Percentiles rank a stretch among this genome's conserved stretches.
Conservation (phyloP, 2,888 invertebrate genomes). For the Lithophane semibrunnea region DNA sequence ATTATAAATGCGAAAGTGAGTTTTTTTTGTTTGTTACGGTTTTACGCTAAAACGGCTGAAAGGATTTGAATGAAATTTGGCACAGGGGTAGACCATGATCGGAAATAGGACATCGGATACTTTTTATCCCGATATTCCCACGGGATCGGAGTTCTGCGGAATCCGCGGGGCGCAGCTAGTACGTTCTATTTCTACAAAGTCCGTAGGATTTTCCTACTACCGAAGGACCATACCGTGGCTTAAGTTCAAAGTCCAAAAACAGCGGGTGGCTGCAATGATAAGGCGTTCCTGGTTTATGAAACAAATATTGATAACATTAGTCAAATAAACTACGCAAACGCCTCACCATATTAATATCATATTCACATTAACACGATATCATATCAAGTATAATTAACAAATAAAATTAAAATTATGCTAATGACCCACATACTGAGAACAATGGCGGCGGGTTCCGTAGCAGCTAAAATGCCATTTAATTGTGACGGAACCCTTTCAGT, state of each 20-base stretch:
- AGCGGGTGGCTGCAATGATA: neutral
- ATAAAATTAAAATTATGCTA: slow-evolving; percentile 79
- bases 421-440: slow-evolving; percentile 81
- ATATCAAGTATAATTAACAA: slow-evolving; percentile 67
- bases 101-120: too few species aligned
- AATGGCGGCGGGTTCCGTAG: slow-evolving; percentile 71
- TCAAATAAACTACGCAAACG: slow-evolving; percentile 22
- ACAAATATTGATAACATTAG: neutral
- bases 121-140: too few species aligned
- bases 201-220: neutral
- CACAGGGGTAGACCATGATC: too few species aligned
- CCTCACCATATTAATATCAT: slow-evolving; percentile 27
- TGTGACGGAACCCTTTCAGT: slow-evolving; percentile 86
- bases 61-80: too few species aligned
- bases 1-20: neutral
- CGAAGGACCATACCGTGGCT: neutral
- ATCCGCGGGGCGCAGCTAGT: too few species aligned
- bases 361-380: slow-evolving; percentile 51
- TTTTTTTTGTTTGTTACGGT: too few species aligned
- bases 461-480: slow-evolving; percentile 81
- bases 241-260: neutral
- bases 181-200: neutral
- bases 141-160: too few species aligned
- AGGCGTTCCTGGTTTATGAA: neutral
- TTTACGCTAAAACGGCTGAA: too few species aligned